phyloP scores from a whole-genome alignment of 2,797 vertebrate genomes.

The Lacerta viridis region DNA sequence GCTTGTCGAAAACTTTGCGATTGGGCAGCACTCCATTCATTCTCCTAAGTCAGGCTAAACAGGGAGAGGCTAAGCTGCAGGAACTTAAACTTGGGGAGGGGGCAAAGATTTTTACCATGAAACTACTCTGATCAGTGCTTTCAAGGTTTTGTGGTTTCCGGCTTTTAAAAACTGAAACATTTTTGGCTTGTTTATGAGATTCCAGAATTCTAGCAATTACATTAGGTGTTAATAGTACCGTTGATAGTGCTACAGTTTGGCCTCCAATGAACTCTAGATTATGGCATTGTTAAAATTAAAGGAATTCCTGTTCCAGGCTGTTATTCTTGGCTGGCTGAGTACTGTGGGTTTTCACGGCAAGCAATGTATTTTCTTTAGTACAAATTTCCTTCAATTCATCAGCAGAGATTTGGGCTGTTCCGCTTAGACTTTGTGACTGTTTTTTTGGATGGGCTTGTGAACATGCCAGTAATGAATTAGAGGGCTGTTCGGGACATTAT shows the following conservation, averaged over 20 bases:
- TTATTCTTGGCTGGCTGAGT: constrained; percentile 78
- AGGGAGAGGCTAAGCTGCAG: constrained; percentile 47
- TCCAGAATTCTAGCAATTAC: constrained; percentile 20
- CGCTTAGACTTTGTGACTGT: constrained; percentile 70
- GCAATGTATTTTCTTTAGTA: constrained; percentile 82
- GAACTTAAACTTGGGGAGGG: constrained; percentile 33
- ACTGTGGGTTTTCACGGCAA: constrained; percentile 77
- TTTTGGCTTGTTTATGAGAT: neutral
- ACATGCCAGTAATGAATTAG: constrained; percentile 56
- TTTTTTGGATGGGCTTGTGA: constrained; percentile 64
- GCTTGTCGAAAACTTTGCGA: constrained; percentile 46
- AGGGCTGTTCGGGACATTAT: constrained; percentile 65
- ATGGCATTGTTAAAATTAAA: constrained; percentile 76
- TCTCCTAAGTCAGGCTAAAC: constrained; percentile 29
- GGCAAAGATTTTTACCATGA: neutral
- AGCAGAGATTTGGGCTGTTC: constrained; percentile 74
- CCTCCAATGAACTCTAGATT: constrained; percentile 61
- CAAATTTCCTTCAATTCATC: constrained; percentile 86
- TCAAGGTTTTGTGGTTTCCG: constrained; percentile 34
- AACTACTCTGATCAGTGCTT: neutral
- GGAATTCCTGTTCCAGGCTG: constrained; percentile 78
- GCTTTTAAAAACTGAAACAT: constrained; percentile 29
- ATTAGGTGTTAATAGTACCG: constrained; percentile 19
- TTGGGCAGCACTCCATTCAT: neutral
- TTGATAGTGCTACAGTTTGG: constrained; percentile 65